Evolutionary conservation across 2,888 invertebrate species (phyloP).

Genomic region (Trilocha varians): DNA sequence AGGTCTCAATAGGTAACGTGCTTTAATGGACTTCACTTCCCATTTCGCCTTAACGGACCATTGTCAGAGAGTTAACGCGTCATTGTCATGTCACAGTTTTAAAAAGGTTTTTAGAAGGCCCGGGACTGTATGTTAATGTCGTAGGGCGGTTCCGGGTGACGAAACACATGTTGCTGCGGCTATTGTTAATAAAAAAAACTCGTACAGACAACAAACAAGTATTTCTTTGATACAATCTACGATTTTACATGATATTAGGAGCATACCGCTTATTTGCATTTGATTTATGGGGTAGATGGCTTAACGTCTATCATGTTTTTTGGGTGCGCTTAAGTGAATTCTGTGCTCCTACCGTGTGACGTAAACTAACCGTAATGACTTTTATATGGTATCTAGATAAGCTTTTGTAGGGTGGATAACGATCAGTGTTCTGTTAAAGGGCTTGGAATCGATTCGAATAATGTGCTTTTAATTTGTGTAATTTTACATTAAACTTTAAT

Average conservation of each 20-base stretch:
- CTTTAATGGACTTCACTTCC: constrained; percentile 41
- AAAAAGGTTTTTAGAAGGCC: constrained; percentile 45
- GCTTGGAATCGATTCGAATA: neutral
- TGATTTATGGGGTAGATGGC: constrained; percentile 1
- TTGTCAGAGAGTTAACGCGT: constrained; percentile 62
- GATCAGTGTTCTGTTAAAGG: neutral
- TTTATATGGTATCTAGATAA: neutral
- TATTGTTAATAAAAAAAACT: constrained; percentile 53
- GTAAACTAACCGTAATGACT: neutral
- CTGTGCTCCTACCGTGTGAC: neutral
- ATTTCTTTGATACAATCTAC: constrained; percentile 39
- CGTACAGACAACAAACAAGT: constrained; percentile 36
- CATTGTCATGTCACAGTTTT: constrained; percentile 62
- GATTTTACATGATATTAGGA: constrained; percentile 17
- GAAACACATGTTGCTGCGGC: constrained; percentile 57
- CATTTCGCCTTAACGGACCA: constrained; percentile 48
- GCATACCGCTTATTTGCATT: constrained; percentile 4
- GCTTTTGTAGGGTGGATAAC: neutral
- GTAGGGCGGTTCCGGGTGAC: constrained; percentile 50
- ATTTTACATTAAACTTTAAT: no score
- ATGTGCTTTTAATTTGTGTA: no score
- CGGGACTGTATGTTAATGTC: constrained; percentile 60
- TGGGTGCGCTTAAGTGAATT: neutral
- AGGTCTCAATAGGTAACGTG: constrained; percentile 20
- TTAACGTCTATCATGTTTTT: neutral